Evolutionary conservation across 2,113 vertebrate genomes (phyloP), one percentile per base, ranked within the genome.

Genomic region (Pelodiscus sinensis): DNA sequence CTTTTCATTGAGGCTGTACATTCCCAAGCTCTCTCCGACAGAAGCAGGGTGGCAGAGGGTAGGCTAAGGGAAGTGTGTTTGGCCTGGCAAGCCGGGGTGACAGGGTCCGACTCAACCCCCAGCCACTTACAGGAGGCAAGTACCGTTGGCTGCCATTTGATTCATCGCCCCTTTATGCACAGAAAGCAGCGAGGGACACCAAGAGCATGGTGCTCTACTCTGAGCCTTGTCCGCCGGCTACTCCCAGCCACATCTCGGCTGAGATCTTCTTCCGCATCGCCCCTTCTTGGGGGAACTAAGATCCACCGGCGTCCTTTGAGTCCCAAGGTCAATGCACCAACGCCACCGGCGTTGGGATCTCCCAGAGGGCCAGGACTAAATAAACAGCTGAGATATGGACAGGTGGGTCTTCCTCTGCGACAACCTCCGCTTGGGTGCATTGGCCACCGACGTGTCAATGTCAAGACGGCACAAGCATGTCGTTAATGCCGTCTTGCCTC

Each of bases 401-500:
- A 79, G 13, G 13, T 44, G 81, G 90, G 92, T 78, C 29, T 94
- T 9, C 75, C 2, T 0, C 71, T 73, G 73, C 87, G 51, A n/a
- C 65, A 80, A 94, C 83, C 56, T 86, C 73, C 87, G 13, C 57
- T 93, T 89, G 79, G 89, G 80, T 87, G 92, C 0, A 4, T 77
- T 86, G 93, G 84, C 91, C 93, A 92, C 75, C 2, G 4, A 83
- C 0, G 0, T 55, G 19, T 77, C 92, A 78, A 82, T 81, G 82
- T 85, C 88, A 92, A 95, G 90, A 86, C 38, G 38, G 38, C 38
- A 5, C 38, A 44, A 97, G 90, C 0, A 0, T 68, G 52, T 25
- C 93, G 94, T 95, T 96, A 96, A 96, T 95, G 86, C 88, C 51
- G 92, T 97, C 96, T 97, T 96, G 97, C 97, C 96, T 97, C 97